Evolutionary conservation across 2,113 vertebrate genomes (phyloP).

Genomic region (Macrotis lagotis): DNA sequence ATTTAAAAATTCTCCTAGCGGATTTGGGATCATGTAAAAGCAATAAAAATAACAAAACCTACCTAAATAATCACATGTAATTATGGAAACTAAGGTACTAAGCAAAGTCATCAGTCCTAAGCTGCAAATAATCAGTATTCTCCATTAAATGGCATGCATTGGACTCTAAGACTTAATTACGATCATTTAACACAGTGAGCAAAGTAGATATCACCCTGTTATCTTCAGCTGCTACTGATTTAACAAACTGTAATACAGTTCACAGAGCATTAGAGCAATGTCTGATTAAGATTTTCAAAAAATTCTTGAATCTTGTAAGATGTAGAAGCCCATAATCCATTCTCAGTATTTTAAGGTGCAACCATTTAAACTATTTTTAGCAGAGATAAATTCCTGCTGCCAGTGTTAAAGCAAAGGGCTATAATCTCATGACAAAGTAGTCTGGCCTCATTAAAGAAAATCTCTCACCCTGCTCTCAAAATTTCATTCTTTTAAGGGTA

Average conservation of each 20-base stretch:
- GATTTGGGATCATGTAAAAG: neutral
- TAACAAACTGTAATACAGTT: neutral
- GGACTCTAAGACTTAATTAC: neutral
- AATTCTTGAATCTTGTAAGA: neutral
- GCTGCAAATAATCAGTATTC: neutral
- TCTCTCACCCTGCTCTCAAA: neutral
- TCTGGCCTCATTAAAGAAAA: neutral
- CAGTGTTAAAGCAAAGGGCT: neutral
- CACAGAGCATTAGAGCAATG: neutral
- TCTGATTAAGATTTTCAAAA: neutral
- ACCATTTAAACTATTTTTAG: neutral
- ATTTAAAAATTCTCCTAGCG: neutral
- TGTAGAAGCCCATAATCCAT: constrained; percentile 8
- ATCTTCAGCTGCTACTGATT: neutral
- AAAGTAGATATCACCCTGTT: neutral
- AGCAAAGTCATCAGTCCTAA: neutral
- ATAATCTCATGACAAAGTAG: constrained; percentile 27
- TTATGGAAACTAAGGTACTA: neutral
- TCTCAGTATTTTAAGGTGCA: constrained; percentile 2
- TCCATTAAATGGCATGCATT: neutral
- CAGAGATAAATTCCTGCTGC: neutral
- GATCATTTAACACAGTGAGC: neutral
- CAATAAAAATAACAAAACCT: neutral
- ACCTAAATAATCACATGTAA: neutral
- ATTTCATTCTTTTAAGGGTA: neutral